Conservation (phyloP, 1,140 invertebrate genomes). For the Meteorus sp. region DNA sequence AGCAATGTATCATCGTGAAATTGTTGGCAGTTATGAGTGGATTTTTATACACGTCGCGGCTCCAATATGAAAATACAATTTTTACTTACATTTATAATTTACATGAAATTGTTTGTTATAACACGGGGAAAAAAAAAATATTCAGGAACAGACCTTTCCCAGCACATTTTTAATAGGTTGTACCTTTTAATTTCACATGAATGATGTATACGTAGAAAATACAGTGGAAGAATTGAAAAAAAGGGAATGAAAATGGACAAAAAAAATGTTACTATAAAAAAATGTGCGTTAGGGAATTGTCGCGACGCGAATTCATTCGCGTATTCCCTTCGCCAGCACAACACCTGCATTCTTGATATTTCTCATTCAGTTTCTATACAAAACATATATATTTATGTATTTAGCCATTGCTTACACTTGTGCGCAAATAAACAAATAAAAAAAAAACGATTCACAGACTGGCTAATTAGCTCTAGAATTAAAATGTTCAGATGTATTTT, state of each 20-base stretch:
- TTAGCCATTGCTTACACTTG: neutral
- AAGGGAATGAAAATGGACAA: neutral
- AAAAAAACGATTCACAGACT: neutral
- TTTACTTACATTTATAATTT: too few relatives aligned
- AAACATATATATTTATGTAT: neutral
- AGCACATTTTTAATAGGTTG: neutral
- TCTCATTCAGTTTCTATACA: neutral
- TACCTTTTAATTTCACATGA: neutral
- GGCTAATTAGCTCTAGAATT: neutral
- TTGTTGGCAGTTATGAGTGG: too few relatives aligned
- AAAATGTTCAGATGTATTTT: neutral
- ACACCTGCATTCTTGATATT: too few relatives aligned
- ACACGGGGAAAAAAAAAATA: too few relatives aligned
- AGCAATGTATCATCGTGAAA: too few relatives aligned
- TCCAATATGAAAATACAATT: too few relatives aligned
- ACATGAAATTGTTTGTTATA: too few relatives aligned
- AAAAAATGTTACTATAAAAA: neutral
- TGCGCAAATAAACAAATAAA: neutral
- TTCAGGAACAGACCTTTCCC: too few relatives aligned
- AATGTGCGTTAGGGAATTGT: neutral
- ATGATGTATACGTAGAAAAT: too few relatives aligned
- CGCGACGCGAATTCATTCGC: neutral
- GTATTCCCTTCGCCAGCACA: neutral
- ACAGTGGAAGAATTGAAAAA: neutral
- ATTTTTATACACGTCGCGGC: too few relatives aligned